Percentiles rank a stretch among this genome's conserved stretches.
phyloP scores from a whole-genome alignment of 35 echinoderm and acorn worm genomes.

The Chiridota heheva region DNA sequence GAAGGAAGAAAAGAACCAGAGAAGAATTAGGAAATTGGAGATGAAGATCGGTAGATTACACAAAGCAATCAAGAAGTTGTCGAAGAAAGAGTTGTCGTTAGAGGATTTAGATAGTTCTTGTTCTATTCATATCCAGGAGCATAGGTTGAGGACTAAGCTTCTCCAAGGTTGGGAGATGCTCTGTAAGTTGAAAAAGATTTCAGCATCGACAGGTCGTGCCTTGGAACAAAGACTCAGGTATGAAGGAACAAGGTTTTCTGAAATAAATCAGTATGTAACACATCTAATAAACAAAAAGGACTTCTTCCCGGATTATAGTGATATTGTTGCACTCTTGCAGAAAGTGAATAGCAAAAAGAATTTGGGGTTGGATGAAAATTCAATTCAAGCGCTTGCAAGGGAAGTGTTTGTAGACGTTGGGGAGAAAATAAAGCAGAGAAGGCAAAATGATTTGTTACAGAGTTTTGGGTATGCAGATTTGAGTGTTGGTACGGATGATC shows the following conservation, averaged over 20 bases:
- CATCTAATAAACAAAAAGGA: conserved; percentile 64
- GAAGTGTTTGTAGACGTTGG: conserved; percentile 70
- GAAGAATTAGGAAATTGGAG: conserved; percentile 57
- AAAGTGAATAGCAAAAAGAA: conserved; percentile 66
- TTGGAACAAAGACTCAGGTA: conserved; percentile 46
- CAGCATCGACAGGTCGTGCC: conserved; percentile 54
- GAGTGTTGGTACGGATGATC: conserved; percentile 39
- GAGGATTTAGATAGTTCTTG: conserved; percentile 71
- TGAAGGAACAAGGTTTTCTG: conserved; percentile 49
- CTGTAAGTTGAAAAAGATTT: conserved; percentile 59
- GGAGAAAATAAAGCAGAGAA: conserved; percentile 44
- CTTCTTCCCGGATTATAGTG: conserved; percentile 68
- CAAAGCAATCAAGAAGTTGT: conserved; percentile 61
- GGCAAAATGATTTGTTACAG: conserved; percentile 54
- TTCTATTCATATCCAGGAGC: conserved; percentile 62
- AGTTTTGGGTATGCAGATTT: conserved; percentile 66
- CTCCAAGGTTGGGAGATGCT: conserved; percentile 63
- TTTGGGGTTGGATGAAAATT: conserved; percentile 26
- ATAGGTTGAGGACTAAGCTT: conserved; percentile 51
- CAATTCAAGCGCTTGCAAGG: conserved; percentile 46
- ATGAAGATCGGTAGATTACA: conserved; percentile 48
- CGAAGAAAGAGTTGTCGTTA: conserved; percentile 61
- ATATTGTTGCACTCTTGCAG: conserved; percentile 45
- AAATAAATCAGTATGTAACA: conserved; percentile 72
- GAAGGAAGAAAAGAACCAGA: conserved; percentile 31